These are phyloP conservation scores for Merluccius polli DNA, from an alignment of 2,797 vertebrate species.

Conservation along the genomic window DNA sequence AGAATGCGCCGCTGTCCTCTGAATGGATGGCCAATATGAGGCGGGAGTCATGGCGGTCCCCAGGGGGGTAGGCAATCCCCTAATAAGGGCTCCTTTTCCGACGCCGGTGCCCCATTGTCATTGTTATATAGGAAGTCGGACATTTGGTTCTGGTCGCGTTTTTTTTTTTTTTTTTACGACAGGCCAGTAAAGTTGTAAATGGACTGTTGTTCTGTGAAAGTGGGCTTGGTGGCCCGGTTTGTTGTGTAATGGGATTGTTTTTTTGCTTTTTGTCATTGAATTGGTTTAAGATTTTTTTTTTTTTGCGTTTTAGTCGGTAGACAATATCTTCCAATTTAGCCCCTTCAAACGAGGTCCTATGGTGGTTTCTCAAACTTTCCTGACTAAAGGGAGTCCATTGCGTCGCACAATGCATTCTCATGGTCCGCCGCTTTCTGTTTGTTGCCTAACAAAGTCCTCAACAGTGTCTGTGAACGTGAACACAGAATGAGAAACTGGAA, in stretches of 20 bases:
- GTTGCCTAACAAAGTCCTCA: neutral
- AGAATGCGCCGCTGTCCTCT: conserved; percentile 67
- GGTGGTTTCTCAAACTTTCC: neutral
- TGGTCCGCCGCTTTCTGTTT: neutral
- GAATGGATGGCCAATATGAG: conserved; percentile 74
- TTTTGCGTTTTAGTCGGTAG: conserved; percentile 36
- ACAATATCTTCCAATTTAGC: conserved; percentile 42
- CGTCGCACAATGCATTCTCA: neutral
- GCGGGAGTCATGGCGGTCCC: conserved; percentile 51
- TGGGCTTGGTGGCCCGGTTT: conserved; percentile 56
- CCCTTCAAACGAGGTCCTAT: conserved; percentile 17
- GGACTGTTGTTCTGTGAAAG: conserved; percentile 55
- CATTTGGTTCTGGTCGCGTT: conserved; percentile 23
- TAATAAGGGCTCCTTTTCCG: conserved; percentile 66
- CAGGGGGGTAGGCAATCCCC: conserved; percentile 61
- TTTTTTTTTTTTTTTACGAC: conserved; percentile 31
- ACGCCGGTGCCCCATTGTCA: conserved; percentile 52
- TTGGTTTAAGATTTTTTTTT: conserved; percentile 41
- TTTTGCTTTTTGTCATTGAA: conserved; percentile 45
- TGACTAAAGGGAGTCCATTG: neutral
- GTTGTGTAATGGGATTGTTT: conserved; percentile 35
- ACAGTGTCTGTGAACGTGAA: neutral
- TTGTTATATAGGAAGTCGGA: conserved; percentile 54
- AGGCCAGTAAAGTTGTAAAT: conserved; percentile 59
- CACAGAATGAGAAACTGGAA: neutral